Conservation (phyloP, 2,888 invertebrate genomes). For the Deilephila elpenor region DNA sequence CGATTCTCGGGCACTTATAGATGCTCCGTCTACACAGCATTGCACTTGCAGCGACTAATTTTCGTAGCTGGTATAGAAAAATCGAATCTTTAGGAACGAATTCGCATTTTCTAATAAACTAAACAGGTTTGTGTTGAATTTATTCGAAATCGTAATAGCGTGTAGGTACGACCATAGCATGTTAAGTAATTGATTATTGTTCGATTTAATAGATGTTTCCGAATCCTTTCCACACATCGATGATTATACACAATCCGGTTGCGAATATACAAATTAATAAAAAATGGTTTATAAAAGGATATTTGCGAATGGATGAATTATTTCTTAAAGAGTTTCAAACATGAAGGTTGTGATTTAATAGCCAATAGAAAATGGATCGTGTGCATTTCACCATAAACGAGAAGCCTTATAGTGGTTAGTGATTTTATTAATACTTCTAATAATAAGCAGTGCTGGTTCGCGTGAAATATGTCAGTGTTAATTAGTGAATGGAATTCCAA, state of each 20-base stretch:
- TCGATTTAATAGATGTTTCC: not conserved
- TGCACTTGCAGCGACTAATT: too few relatives aligned
- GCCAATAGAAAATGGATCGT: not conserved
- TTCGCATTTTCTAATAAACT: too few relatives aligned
- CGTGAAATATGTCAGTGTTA: too few relatives aligned
- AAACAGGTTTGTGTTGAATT: too few relatives aligned
- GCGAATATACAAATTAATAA: not conserved
- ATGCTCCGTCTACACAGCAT: too few relatives aligned
- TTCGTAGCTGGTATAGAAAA: too few relatives aligned
- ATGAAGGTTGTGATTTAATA: not conserved
- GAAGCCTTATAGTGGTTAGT: constrained; percentile 22
- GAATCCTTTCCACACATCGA: not conserved
- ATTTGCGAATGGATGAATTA: not conserved
- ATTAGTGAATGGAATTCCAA: too few relatives aligned
- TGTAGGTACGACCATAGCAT: too few relatives aligned
- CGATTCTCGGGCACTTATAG: too few relatives aligned
- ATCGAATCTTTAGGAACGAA: too few relatives aligned
- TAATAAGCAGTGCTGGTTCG: constrained; percentile 27
- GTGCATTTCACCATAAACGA: constrained; percentile 12
- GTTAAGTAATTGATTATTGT: not conserved
- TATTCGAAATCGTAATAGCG: too few relatives aligned
- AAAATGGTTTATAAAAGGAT: not conserved
- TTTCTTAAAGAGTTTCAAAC: not conserved
- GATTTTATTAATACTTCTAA: not conserved
- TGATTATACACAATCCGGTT: not conserved